Evolutionary conservation across 1,140 invertebrate species (phyloP).

Genomic region (Choristoneura fumiferana): DNA sequence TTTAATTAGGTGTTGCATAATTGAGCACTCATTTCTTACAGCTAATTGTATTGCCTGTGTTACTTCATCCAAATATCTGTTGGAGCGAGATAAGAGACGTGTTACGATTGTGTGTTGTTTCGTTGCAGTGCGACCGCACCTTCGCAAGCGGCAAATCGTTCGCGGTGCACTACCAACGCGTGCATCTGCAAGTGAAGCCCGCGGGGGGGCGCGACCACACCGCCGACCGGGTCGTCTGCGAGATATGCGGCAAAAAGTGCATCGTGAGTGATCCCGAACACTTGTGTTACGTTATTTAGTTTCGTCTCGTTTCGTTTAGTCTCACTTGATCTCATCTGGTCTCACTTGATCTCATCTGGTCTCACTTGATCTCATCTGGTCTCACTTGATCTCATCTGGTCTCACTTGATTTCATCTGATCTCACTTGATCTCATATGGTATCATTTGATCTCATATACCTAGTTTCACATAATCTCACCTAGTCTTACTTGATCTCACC

Average conservation of each 20-base stretch:
- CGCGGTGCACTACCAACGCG: conserved; percentile 42
- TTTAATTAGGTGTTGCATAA: too few species aligned
- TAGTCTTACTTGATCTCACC: background rate
- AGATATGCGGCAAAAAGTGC: conserved; percentile 56
- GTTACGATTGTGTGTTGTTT: too few species aligned
- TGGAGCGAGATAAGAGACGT: too few species aligned
- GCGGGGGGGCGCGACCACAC: conserved; percentile 15
- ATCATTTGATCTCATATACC: background rate
- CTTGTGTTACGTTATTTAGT: too few species aligned
- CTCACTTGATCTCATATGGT: background rate
- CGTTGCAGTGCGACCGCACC: conserved; percentile 36
- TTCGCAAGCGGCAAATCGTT: conserved; percentile 41
- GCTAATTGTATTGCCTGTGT: too few species aligned
- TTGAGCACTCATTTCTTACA: too few species aligned
- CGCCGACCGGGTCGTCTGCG: conserved; percentile 38
- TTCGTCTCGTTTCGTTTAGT: too few species aligned
- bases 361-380: background rate
- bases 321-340: background rate
- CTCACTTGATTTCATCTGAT: too few species aligned
- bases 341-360: conserved; percentile 2
- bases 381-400: background rate
- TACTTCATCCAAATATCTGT: too few species aligned
- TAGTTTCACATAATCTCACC: background rate
- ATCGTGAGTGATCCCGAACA: conserved; percentile 41
- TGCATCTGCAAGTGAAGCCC: conserved; percentile 42